Conservation (phyloP, 2,888 invertebrate species). For the Calliopum simillimum region DNA sequence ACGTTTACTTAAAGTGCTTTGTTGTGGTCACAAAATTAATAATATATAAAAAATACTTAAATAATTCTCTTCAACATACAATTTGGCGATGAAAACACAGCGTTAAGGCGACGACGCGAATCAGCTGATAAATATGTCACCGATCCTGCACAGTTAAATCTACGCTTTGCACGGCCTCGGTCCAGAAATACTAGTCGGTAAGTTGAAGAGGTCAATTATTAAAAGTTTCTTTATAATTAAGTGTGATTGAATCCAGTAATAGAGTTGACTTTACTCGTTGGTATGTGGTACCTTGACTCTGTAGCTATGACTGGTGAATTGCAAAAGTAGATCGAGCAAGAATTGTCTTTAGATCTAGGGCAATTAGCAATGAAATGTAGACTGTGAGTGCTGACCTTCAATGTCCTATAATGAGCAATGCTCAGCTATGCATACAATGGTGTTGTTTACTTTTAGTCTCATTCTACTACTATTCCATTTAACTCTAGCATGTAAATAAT, state of each 20-base stretch:
- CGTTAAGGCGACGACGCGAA: conserved; percentile 80
- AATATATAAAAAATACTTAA: conserved; percentile 14
- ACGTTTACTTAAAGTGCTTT: conserved; percentile 3
- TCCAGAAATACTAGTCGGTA: conserved; percentile 66
- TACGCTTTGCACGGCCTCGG: conserved; percentile 81
- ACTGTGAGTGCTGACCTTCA: too few species aligned
- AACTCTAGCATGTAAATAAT: too few species aligned
- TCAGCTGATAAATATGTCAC: conserved; percentile 86
- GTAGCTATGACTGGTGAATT: too few species aligned
- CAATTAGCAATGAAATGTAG: too few species aligned
- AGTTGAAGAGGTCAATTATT: conserved; percentile 26
- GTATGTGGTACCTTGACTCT: too few species aligned
- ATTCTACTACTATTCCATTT: too few species aligned
- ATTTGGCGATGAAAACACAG: conserved; percentile 40
- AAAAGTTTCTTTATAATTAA: conserved; percentile 2
- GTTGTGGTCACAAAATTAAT: conserved; percentile 7
- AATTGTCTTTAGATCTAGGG: too few species aligned
- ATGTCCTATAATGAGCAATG: too few species aligned
- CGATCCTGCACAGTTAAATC: conserved; percentile 84
- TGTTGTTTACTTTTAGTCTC: too few species aligned
- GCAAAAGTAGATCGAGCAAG: too few species aligned
- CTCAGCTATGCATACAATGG: too few species aligned
- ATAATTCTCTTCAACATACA: not conserved
- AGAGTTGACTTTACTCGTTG: not conserved
- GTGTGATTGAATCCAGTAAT: not conserved